These are phyloP conservation scores for Drosophila sordidula DNA, from an alignment of 2,888 invertebrate genomes.

Conservation along the genomic window DNA sequence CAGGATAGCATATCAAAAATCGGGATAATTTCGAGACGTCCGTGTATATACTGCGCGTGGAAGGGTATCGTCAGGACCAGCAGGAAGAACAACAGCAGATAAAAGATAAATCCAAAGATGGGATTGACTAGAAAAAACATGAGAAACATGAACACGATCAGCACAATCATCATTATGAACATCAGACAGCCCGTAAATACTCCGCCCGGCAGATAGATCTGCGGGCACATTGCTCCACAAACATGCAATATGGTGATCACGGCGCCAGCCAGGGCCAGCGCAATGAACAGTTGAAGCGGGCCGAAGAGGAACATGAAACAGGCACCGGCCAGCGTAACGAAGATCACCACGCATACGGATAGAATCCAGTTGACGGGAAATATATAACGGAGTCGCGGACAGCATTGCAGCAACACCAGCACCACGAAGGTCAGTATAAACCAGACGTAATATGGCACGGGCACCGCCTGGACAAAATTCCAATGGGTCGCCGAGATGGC, in stretches of 20 bases:
- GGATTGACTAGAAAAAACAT: background rate
- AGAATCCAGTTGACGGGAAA: constrained; percentile 29
- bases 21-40: constrained; percentile 33
- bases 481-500: background rate
- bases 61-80: constrained; percentile 1
- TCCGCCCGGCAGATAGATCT: constrained; percentile 9
- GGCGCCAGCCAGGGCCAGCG: background rate
- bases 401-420: constrained; percentile 4
- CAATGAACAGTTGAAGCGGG: accelerated
- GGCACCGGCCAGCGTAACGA: constrained; percentile 13
- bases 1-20: constrained; percentile 19
- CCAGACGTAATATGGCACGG: constrained; percentile 24
- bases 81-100: constrained; percentile 1
- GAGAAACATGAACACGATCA: constrained; percentile 29
- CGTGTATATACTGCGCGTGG: constrained; percentile 32
- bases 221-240: constrained; percentile 35
- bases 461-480: background rate
- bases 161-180: constrained; percentile 9
- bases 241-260: constrained; percentile 9
- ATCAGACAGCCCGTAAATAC: constrained; percentile 7
- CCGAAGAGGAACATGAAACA: background rate
- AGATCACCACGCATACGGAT: background rate
- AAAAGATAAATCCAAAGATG: constrained; percentile 12
- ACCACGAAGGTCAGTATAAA: background rate
- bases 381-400: background rate